Base-by-base conservation (phyloP, 1,140 invertebrate species). In the Polypedilum vanderplanki region DNA sequence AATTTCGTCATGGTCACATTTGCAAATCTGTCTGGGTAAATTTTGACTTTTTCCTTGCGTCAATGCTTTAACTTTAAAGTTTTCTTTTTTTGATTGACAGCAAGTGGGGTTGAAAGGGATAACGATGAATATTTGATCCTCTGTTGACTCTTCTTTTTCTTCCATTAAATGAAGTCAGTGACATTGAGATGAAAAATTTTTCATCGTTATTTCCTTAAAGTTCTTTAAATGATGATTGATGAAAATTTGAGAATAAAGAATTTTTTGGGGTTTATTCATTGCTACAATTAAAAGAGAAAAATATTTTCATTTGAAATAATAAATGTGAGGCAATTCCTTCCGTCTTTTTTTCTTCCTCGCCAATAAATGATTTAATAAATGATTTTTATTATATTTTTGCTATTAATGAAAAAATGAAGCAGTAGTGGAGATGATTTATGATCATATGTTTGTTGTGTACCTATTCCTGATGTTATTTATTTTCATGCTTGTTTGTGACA, bases 381-480 rank as follows among this genome's bases (percentile, higher is more conserved):
- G 46, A 57, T 57, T 57, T 46, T 57, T 57, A 57, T 57, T 57
- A 57, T 33, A 33, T 57, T 57, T 57, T 15, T 57, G n/a, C 46
- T n/a, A 12, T 57, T 57, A 57, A 57, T 57, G 46, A 57, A 57
- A 57, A 57, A 57, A 57, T 57, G 46, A 57, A 57, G n/a, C n/a
- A n/a, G 46, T n/a, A 12, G 46, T n/a, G n/a, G n/a, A 57, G 46
- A 57, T 57, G 46, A 57, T 57, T 57, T 57, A 57, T 57, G 46
- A 57, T 57, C 46, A n/a, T 57, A 57, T 15, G 46, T 33, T 33
- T 33, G 24, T 33, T 33, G 2, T 33, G 2, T 57, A 57, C 46
- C 46, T 57, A 57, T 57, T 57, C 10, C 46, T 57, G 46, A 57
- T 57, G n/a, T 57, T 57, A 57, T 57, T 57, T 57, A 57, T 57